Base-by-base conservation (phyloP, 2,888 invertebrate species). In the Aricia artaxerxes region DNA sequence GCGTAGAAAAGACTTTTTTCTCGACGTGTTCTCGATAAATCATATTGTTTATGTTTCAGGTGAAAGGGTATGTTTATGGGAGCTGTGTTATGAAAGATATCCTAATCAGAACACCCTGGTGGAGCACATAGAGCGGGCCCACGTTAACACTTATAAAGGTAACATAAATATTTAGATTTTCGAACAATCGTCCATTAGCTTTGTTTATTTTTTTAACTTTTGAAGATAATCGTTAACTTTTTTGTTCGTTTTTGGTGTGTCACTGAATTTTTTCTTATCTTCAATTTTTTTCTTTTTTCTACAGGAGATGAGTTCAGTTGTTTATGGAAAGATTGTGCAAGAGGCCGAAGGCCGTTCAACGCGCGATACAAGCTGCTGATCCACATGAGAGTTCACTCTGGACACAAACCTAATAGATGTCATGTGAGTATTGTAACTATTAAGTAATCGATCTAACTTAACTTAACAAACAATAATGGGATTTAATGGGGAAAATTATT, bases 331-430 rank as follows among this genome's bases (percentile, higher is more conserved):
- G 97, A 97, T n/a, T 99, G 99, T 90, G 97, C 98, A 0, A 94
- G 99, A 79, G 96, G 97, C 82, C 96, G 97, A 24, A 96, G 98
- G 80, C 99, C 99, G 0, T 99, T 99, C 94, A 99, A 99, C 91
- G 99, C 99, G 0, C 96, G 99, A 83, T 99, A 99, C 95, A 99
- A 99, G 91, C 95, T 99, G 73, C 96, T 99, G 69, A 99, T 98
- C 78, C 99, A 99, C 88, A 99, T 99, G 98, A 94, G 99, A 24
- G 97, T 99, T 0, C 99, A 99, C 90, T 99, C 99, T 35, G 99
- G 99, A 4, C 99, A 99, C 88, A 99, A 99, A 88, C 99, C 99
- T 0, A 99, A 99, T 90, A 97, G 98, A 90, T 99, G 99, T 92
- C 97, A 98, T 91, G 99, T 99, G 95, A 97, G 98, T 96, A 40